These are phyloP conservation scores for Trachymyrmex cornetzi DNA, from an alignment of 1,140 invertebrate species.

Conservation along the genomic window DNA sequence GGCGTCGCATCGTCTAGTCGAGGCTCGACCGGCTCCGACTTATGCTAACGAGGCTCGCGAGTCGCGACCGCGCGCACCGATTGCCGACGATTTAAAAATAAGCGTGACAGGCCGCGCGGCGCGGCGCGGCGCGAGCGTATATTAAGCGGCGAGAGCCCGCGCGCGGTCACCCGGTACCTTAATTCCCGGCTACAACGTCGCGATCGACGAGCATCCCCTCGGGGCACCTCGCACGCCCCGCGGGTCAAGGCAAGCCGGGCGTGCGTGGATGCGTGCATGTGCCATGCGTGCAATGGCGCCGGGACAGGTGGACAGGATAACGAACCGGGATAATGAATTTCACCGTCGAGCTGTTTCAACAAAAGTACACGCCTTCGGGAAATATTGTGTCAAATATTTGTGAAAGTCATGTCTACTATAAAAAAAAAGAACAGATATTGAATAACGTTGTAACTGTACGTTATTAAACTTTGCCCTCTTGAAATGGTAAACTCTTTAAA, in stretches of 20 bases:
- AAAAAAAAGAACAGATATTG: background rate
- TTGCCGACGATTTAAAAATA: slow-evolving; percentile 69
- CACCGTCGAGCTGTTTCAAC: background rate
- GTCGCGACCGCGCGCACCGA: slow-evolving; percentile 44
- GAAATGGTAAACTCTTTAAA: background rate
- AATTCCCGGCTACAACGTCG: slow-evolving; percentile 72
- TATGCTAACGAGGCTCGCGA: slow-evolving; percentile 64
- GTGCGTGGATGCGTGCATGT: slow-evolving; percentile 67
- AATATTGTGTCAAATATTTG: background rate
- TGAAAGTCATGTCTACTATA: background rate
- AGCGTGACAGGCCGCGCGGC: slow-evolving; percentile 73
- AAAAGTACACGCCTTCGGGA: background rate
- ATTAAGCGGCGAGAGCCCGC: slow-evolving; percentile 71
- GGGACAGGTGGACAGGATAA: slow-evolving; percentile 69
- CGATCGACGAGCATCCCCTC: slow-evolving; percentile 78
- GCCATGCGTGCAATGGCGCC: slow-evolving; percentile 73
- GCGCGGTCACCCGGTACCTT: slow-evolving; percentile 77
- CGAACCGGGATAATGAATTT: slow-evolving; percentile 56
- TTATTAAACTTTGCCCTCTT: background rate
- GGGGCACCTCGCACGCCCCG: slow-evolving; percentile 78
- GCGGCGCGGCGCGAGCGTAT: slow-evolving; percentile 69
- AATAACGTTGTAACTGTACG: background rate
- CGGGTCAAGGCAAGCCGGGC: slow-evolving; percentile 82
- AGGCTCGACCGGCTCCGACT: slow-evolving; percentile 28
- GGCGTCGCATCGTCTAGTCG: slow-evolving; percentile 54